Evolutionary conservation across 2,888 invertebrate genomes (phyloP).

Genomic region (Luperina nickerlii): DNA sequence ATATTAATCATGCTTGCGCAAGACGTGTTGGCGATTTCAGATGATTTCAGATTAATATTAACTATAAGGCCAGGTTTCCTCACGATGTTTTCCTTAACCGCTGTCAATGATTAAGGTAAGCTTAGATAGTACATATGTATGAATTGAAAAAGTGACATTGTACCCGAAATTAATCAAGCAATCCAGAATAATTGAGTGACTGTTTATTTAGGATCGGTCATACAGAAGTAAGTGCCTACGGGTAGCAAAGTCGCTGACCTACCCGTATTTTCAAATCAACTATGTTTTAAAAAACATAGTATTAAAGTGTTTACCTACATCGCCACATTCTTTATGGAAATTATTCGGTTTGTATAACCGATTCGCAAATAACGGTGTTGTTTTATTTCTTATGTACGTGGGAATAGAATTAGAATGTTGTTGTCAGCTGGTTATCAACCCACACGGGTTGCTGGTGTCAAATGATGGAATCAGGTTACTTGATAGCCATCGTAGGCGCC

Average conservation of each 20-base stretch:
- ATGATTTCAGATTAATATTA: background rate
- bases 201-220: background rate
- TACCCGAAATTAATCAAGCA: background rate
- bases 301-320: background rate
- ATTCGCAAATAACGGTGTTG: slow-evolving; percentile 31
- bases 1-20: background rate
- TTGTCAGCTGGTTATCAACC: slow-evolving; percentile 24
- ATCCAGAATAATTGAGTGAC: background rate
- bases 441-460: slow-evolving; percentile 52
- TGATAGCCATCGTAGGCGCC: slow-evolving; percentile 40
- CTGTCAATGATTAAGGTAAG: no score
- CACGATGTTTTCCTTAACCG: no score
- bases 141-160: no score
- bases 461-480: slow-evolving; percentile 40
- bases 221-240: background rate
- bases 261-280: slow-evolving; percentile 31
- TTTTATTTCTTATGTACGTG: slow-evolving; percentile 31
- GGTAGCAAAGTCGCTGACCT: slow-evolving; percentile 16
- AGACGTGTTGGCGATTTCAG: background rate
- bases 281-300: background rate
- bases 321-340: slow-evolving; percentile 14
- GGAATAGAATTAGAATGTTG: slow-evolving; percentile 37
- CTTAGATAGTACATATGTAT: no score
- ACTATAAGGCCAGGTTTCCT: no score
- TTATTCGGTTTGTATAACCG: slow-evolving; percentile 22